Evolutionary conservation across 2,113 vertebrate genomes (phyloP).

Genomic region (Cryptomyrus ogoouensis): DNA sequence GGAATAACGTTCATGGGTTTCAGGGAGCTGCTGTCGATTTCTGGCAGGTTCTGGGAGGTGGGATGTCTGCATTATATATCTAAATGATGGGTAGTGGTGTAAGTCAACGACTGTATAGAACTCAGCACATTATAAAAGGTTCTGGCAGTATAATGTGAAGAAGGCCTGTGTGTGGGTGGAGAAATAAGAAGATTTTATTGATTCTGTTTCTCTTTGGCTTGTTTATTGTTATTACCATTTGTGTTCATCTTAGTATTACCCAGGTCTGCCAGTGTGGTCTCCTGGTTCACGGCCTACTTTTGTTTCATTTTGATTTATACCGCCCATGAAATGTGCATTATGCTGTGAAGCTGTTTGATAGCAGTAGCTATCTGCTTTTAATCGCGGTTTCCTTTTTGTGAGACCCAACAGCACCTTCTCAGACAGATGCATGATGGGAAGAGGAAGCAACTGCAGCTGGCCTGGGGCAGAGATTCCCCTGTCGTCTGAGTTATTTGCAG

Average conservation of each 20-base stretch:
- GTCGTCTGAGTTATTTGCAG: slow-evolving; percentile 59
- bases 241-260: not conserved
- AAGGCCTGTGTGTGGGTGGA: not conserved
- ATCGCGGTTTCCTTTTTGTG: not conserved
- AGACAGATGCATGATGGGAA: slow-evolving; percentile 29
- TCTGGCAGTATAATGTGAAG: not conserved
- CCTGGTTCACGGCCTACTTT: not conserved
- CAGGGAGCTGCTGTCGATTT: not conserved
- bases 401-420: not conserved
- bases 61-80: not conserved
- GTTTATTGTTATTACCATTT: not conserved
- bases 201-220: not conserved
- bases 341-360: not conserved
- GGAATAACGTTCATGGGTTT: not conserved
- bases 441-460: slow-evolving; percentile 56
- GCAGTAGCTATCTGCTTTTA: not conserved
- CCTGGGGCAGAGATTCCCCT: slow-evolving; percentile 56
- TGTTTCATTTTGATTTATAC: not conserved
- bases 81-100: not conserved
- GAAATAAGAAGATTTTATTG: not conserved
- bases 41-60: not conserved
- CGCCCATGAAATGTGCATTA: not conserved
- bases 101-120: not conserved
- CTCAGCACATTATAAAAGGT: not conserved
- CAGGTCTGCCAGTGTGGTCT: not conserved